Base-by-base conservation (phyloP, 30 jellyfish, hydroid and myxozoan genomes). In the Aurelia coerulea region DNA sequence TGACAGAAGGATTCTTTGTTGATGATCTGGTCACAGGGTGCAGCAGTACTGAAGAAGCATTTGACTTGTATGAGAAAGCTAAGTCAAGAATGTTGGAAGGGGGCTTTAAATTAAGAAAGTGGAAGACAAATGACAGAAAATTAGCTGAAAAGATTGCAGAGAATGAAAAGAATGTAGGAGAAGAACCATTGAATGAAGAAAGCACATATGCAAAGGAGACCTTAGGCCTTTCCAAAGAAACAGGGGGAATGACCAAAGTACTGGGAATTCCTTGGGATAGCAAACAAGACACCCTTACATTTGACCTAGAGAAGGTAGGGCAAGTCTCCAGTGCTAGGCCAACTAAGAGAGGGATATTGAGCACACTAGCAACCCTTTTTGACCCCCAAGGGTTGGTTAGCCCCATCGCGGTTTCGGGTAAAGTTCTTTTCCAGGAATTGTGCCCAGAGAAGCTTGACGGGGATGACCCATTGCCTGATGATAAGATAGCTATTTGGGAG, bases 181-280 rank as follows among this genome's bases (percentile, higher is more conserved):
- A 31, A 68, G 86, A 31, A 23, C 10, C 29, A 2, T 2, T 34
- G 10, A 18, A 65, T 32, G 88, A 62, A 16, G 88, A 56, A 10
- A 10, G 72, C 42, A 68, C 88, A 23, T 68, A 58, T 83, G 92
- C 85, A 11, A 56, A 83, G 68, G 92, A 83, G 66, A 53, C 85
- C 37, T 72, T 83, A 35, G 92, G 92, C 18, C 18, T 68, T 2
- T 83, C 87, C 31, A 56, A 54, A 64, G 87, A 83, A 15, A 83
- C 34, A 1, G 88, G 88, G 65, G 88, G 83, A 58, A 74, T 41
- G 62, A 85, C 88, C 12, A 85, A 85, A 74, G 83, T 85, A 9
- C 60, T 72, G 49, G 94, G 94, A 33, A 75, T 74, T 62, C 88
- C 94, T 35, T 85, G 94, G 94, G 88, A 85, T 54, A 73, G 67